Evolutionary conservation across 2,113 vertebrate genomes (phyloP), one percentile per base, ranked within the genome.

Genomic region (Phylloscopus trochiloides): DNA sequence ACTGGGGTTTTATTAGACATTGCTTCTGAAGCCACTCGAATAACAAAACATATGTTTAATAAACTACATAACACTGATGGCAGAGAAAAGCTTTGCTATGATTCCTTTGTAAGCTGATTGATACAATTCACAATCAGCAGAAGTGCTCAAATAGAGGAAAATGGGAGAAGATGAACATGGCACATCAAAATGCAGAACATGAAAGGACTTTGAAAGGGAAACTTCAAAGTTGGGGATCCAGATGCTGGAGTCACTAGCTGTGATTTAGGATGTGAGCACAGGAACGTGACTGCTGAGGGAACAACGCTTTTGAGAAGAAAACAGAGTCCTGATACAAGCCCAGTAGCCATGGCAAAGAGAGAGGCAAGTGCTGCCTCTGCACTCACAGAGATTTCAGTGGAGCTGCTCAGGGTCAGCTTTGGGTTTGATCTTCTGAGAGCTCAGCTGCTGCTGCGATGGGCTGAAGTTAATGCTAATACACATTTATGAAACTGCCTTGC

Each of bases 141-240:
- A 74, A 72, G 43, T 87, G 52, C 55, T 59, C n/a, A 43, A 67
- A n/a, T 28, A 59, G 63, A 83, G 28, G 43, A 48, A 81, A 84
- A 54, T 0, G 0, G 67, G 36, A 71, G 81, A 80, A 71, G 55
- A 67, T 18, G 26, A 97, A 59, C 0, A 0, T 13, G n/a, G 36
- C 32, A 24, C 71, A 89, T 95, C 89, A 91, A 94, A 92, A 94
- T 2, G 1, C 16, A 68, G 74, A 74, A 92, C 89, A 91, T 92
- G 73, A 95, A 92, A 92, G 65, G 42, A 42, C 57, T 93, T 93
- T 88, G 76, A 87, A 91, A 85, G 22, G 59, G 48, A 62, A 70
- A 45, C 91, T 95, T 97, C 73, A 74, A 88, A 95, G 89, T 18
- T 78, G 55, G 26, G 24, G 65, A 58, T 61, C 34, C 92, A 94